Evolutionary conservation across 2,113 vertebrate species (phyloP), one percentile per base, ranked within the genome.

Genomic region (Cnemophilus loriae): DNA sequence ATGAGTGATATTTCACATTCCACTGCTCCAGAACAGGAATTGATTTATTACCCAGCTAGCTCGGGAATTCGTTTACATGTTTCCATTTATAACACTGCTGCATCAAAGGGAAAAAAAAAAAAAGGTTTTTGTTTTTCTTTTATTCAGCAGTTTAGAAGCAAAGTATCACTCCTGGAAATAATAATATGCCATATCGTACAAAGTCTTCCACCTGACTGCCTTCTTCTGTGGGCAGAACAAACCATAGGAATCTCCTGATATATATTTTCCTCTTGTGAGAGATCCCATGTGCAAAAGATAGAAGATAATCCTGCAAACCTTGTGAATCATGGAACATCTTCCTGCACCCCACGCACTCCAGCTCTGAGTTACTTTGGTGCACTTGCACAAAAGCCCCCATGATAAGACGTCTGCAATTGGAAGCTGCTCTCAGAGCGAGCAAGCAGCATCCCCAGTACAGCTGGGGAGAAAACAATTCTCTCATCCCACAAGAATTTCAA

Each of bases 71-170:
- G 39, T 90, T 94, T 97, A 94, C 77, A 39, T 92, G 91, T 94
- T 90, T 92, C 95, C 87, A 93, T 96, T 97, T 97, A 93, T 94
- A 97, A 95, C 95, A 57, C 69, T 85, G 67, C 89, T 81, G 77
- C 80, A 93, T 67, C 87, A 92, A 85, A 82, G 35, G 14, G 0
- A 80, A 55, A 47, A 41, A 22, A 49, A 63, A 74, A 63, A 30
- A 17, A n/a, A 33, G 28, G 8, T 39, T 92, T 95, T 85, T 79
- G 42, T 69, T 73, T 77, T 84, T 68, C 56, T 95, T 91, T 93
- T 90, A 89, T 95, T 97, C 93, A 76, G 86, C 82, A 75, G 81
- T 82, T 75, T 50, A 74, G 93, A 94, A 95, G 65, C 74, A 77
- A 87, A 37, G 70, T 49, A 65, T 52, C 35, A 10, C 76, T 74